Percentiles rank a stretch among this genome's conserved stretches.
Evolutionary conservation across 2,797 vertebrate species (phyloP).

Genomic region (Sternarchorhynchus goeldii): DNA sequence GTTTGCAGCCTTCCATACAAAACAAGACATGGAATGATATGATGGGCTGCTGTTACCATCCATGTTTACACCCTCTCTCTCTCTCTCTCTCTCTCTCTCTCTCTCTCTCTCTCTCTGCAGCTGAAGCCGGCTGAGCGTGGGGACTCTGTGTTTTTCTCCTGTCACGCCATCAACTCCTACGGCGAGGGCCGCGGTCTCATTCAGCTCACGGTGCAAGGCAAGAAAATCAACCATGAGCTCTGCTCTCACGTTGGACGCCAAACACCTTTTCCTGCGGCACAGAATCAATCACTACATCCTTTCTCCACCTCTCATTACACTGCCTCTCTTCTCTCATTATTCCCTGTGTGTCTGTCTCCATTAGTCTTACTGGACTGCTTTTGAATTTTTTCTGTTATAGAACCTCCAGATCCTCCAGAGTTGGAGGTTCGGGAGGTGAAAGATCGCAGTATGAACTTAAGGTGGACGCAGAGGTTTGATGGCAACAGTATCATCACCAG

Average conservation of each 20-base stretch:
- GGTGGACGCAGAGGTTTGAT: constrained; percentile 97
- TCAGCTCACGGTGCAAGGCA: constrained; percentile 98
- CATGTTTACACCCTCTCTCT: background rate
- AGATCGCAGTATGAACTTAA: constrained; percentile 95
- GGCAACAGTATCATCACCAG: constrained; percentile 98
- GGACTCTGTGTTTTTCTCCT: constrained; percentile 97
- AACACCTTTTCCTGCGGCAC: constrained; percentile 52
- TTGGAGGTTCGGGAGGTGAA: constrained; percentile 96
- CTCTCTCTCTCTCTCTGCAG: constrained; percentile 62
- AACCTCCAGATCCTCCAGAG: constrained; percentile 95
- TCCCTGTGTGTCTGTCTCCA: constrained; percentile 6
- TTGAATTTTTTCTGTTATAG: constrained; percentile 62
- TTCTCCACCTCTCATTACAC: background rate
- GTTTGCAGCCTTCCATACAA: background rate
- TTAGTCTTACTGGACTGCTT: background rate
- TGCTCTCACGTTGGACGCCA: constrained; percentile 43
- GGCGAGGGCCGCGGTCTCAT: constrained; percentile 96
- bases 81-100: background rate
- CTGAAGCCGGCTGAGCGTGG: constrained; percentile 95
- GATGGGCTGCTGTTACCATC: background rate
- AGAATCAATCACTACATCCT: constrained; percentile 51
- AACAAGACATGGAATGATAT: background rate
- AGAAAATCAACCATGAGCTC: constrained; percentile 32
- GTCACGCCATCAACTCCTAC: constrained; percentile 97
- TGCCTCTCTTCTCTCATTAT: constrained; percentile 8